A percentile compares a stretch with the other conserved stretches of the same genome.
Conservation (phyloP, 2,113 vertebrate genomes). For the Nymphicus hollandicus region DNA sequence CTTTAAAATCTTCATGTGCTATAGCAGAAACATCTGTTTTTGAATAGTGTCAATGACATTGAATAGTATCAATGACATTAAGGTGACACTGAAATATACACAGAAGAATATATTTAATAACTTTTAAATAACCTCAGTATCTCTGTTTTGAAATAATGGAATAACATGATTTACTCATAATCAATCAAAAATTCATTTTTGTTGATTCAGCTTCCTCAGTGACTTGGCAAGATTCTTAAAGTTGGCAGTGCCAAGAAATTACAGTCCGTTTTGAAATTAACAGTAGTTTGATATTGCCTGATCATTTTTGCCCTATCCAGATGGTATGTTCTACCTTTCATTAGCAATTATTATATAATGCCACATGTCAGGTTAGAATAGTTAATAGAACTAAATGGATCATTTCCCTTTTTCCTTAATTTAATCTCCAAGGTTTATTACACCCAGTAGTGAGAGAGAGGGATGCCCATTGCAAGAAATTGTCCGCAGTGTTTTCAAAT, state of each 20-base stretch:
- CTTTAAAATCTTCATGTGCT: neutral
- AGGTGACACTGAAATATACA: neutral
- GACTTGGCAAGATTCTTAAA: conserved; percentile 42
- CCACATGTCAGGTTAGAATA: conserved; percentile 42
- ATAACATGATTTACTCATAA: conserved; percentile 37
- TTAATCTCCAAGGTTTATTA: conserved; percentile 61
- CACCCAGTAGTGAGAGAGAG: neutral
- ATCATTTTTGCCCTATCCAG: conserved; percentile 2
- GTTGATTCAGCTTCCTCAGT: conserved; percentile 53
- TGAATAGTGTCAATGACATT: neutral
- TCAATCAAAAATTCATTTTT: conserved; percentile 67
- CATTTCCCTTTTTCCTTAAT: conserved; percentile 49
- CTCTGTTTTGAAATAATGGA: conserved; percentile 44
- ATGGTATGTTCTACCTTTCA: conserved; percentile 1
- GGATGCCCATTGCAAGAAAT: neutral
- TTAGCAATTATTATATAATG: conserved; percentile 50
- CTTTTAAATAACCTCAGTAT: conserved; percentile 51
- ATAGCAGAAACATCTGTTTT: conserved; percentile 3
- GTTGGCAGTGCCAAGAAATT: conserved; percentile 14
- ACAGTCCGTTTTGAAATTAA: neutral
- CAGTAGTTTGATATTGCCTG: neutral
- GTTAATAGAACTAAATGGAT: conserved; percentile 49
- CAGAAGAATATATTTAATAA: conserved; percentile 51
- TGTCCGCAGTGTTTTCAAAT: conserved; percentile 34
- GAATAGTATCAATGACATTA: neutral